Evolutionary conservation across 2,888 invertebrate species (phyloP).

Genomic region (Leucophenga maculata): DNA sequence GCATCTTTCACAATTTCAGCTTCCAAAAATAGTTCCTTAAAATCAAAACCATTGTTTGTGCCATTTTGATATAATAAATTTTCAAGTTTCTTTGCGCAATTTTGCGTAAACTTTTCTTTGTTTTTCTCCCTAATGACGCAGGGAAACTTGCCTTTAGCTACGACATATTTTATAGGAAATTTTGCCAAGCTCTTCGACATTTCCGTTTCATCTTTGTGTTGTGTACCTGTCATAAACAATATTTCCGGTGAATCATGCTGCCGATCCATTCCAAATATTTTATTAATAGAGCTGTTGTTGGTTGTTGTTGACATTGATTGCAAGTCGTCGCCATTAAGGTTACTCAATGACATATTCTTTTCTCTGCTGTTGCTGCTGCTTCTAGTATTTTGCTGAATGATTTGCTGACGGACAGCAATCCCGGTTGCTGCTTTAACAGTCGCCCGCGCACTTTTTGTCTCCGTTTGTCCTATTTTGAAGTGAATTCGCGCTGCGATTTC

Average conservation of each 20-base stretch:
- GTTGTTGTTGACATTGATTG: constrained; percentile 11
- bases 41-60: too few species aligned
- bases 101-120: too few species aligned
- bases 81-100: too few species aligned
- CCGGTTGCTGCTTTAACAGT: neutral
- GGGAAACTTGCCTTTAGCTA: neutral
- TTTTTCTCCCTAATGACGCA: neutral
- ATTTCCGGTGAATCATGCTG: constrained; percentile 45
- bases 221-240: constrained; percentile 27
- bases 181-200: too few species aligned
- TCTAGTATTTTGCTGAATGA: neutral
- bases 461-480: constrained; percentile 48
- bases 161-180: too few species aligned
- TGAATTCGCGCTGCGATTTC: constrained; percentile 29
- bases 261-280: constrained; percentile 41
- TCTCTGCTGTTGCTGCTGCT: too few species aligned
- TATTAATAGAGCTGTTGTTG: constrained; percentile 45
- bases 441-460: constrained; percentile 22
- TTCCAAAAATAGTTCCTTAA: too few species aligned
- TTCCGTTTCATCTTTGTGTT: neutral
- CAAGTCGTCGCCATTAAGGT: constrained; percentile 20
- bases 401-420: too few species aligned
- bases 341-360: constrained; percentile 28
- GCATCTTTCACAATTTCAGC: too few species aligned
- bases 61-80: too few species aligned